Percentiles rank a stretch among this genome's conserved stretches.
These are phyloP conservation scores for Pipistrellus pipistrellus DNA, from an alignment of 2,797 vertebrate genomes.

Conservation along the genomic window DNA sequence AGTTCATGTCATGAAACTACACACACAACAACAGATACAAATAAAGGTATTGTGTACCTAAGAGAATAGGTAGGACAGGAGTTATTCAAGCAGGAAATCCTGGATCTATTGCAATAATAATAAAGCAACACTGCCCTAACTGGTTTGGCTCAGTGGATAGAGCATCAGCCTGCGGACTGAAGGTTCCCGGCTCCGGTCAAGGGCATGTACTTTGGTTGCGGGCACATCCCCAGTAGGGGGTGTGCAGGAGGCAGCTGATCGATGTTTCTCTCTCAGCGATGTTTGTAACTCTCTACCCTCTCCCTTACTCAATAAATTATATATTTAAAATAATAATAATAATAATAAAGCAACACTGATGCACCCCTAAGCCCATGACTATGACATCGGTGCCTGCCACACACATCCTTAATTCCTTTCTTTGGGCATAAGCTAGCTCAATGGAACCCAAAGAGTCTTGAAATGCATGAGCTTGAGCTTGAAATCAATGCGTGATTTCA, in stretches of 20 bases:
- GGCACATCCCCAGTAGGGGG: no score
- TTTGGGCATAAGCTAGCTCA: not conserved
- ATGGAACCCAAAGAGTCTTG: not conserved
- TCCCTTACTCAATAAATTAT: no score
- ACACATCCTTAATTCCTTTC: not conserved
- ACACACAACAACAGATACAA: not conserved
- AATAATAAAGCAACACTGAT: not conserved
- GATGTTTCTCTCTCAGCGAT: no score
- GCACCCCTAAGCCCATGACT: not conserved
- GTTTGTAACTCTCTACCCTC: no score
- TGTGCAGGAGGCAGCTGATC: no score
- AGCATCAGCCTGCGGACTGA: no score
- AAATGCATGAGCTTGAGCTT: fast-evolving
- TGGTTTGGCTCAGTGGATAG: no score
- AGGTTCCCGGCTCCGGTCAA: no score
- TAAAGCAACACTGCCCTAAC: no score
- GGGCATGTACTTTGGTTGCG: no score
- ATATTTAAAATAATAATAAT: no score
- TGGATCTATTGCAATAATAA: no score
- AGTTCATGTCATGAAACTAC: not conserved
- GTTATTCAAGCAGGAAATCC: not conserved
- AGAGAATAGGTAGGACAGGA: not conserved
- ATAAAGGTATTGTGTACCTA: not conserved
- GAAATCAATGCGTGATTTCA: not conserved
- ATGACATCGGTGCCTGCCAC: not conserved